Base-by-base conservation (phyloP, 2,888 invertebrate genomes). In the Pammene aurita region DNA sequence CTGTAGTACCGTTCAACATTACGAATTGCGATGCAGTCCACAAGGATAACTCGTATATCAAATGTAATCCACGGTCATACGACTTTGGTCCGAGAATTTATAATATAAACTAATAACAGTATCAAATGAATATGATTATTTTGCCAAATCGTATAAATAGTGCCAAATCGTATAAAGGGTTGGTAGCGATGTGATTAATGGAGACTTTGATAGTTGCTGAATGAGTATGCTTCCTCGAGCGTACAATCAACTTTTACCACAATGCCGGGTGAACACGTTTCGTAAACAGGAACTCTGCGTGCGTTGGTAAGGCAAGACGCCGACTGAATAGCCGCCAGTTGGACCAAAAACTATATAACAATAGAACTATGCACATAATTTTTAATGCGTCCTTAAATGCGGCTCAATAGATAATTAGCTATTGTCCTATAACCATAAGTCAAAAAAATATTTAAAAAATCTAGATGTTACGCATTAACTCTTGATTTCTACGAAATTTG, bases 201-300 rank as follows among this genome's bases (percentile, higher is more conserved):
- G 7, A 44, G 41, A 38, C 62, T 58, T 71, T 67, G 57, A 56
- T 71, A 63, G 56, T 62, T 82, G 78, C 78, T 78, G 77, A 84
- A 83, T 79, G 34, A 6, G 58, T 44, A 80, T 79, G 81, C 84
- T 88, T 88, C 87, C 84, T 74, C 79, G 79, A 85, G 86, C 79
- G 83, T 85, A 86, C 87, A 89, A 86, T 85, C 90, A 89, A 90
- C 90, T 90, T 90, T 90, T 90, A 91, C 89, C 81, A 86, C 87
- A 88, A 86, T 88, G 78, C 79, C 78, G 74, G 70, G 67, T 73
- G 78, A 80, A 83, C 89, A 85, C 82, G 89, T 90, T 89, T 89
- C 81, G 82, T 79, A 85, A 89, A 88, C 89, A 88, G 89, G 89
- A 89, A 90, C 83, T 81, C 77, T 74, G 78, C 77, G 77, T 76